Base-by-base conservation (phyloP, 2,888 invertebrate genomes). In the Drosophila prostipennis region DNA sequence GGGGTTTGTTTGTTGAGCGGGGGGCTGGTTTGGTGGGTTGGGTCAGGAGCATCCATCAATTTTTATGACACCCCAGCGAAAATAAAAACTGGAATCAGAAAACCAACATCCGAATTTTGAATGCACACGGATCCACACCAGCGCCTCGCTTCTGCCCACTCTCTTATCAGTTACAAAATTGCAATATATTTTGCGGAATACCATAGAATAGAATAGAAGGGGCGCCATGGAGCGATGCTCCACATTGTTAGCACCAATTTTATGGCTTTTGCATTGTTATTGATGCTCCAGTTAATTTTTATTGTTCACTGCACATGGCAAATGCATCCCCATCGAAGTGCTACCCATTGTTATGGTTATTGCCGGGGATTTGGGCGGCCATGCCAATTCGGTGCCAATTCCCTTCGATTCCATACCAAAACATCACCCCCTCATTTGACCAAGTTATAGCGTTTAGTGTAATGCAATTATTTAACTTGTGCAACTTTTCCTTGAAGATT, bases 381-480 rank as follows among this genome's bases (percentile, higher is more conserved):
- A 11, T 14, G 19, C 42, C 19, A 43, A 34, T 34, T 11, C 43
- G 11, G 1, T 23, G 3, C 23, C 42, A 42, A 11, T 29, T 37
- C 34, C n/a, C 14, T 7, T 3, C 16, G 32, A 7, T 11, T 8
- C 13, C 34, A 46, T 48, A 23, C 26, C 37, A 36, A 4, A 23
- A 26, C 26, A 54, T 42, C 45, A n/a, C 2, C 45, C 45, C 14
- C 55, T 39, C 42, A 60, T 42, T 29, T 52, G 34, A 40, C 37
- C 72, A 55, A 55, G 43, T 61, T 55, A 72, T 71, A 67, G 69
- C 76, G 78, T 77, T 82, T 84, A 77, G 59, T 74, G 72, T 86
- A 83, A 83, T 86, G 84, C 84, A 83, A 86, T 83, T 86, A 83
- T 80, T 83, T 83, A 83, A 80, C 57, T 83, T 86, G 74, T 69